Conservation (phyloP, 2,888 invertebrate species). For the Mythimna ferrago region DNA sequence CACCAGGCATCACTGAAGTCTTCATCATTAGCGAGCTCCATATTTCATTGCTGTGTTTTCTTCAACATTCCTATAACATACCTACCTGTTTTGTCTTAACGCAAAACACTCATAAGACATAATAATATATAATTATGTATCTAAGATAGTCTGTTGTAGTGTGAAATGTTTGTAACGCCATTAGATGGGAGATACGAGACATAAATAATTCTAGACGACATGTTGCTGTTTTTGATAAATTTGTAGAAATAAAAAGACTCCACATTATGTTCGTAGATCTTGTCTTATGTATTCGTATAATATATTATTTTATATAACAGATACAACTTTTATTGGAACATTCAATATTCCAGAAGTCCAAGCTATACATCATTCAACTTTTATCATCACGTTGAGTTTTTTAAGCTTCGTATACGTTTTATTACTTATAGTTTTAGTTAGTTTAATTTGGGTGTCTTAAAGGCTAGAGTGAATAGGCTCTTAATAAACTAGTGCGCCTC, state of each 20-base stretch:
- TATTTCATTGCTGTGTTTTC: too few relatives aligned
- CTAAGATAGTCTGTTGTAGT: background rate
- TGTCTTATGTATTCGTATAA: slow-evolving; percentile 16
- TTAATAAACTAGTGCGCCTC: too few relatives aligned
- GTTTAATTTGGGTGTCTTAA: background rate
- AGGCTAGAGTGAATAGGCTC: too few relatives aligned
- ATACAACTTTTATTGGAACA: background rate
- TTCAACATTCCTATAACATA: too few relatives aligned
- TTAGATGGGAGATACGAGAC: slow-evolving; percentile 28
- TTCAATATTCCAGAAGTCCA: slow-evolving; percentile 8
- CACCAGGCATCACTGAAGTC: too few relatives aligned
- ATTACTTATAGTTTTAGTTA: background rate
- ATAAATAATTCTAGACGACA: slow-evolving; percentile 24
- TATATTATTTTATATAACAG: slow-evolving; percentile 15
- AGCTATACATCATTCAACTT: background rate
- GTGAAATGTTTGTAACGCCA: slow-evolving; percentile 30
- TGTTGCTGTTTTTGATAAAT: slow-evolving; percentile 36
- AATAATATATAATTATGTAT: slow-evolving; percentile 6
- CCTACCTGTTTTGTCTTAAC: too few relatives aligned
- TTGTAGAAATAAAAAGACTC: slow-evolving; percentile 8
- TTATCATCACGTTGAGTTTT: background rate
- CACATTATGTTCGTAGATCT: slow-evolving; percentile 34
- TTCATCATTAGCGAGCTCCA: too few relatives aligned
- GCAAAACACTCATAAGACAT: too few relatives aligned
- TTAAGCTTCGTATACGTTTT: background rate